Evolutionary conservation across 2,797 vertebrate species (phyloP).

Genomic region (Pseudotriccus pelzelni): DNA sequence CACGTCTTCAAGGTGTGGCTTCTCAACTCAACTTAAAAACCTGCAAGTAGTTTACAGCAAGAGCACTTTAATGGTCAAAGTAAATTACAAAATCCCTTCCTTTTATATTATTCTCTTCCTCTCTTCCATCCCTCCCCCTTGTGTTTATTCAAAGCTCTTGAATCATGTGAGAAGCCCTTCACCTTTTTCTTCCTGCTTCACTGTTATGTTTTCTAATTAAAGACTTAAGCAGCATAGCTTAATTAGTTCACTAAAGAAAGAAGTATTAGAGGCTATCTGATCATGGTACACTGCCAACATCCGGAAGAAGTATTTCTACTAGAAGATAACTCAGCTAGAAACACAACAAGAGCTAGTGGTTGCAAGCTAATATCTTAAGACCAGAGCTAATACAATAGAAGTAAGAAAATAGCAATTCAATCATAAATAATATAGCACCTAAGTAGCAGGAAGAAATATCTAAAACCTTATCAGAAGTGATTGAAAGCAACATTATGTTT

Average conservation of each 20-base stretch:
- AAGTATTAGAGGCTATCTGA: neutral
- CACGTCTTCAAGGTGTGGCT: neutral
- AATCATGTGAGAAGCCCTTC: neutral
- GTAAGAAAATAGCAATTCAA: neutral
- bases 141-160: neutral
- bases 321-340: neutral
- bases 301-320: neutral
- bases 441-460: neutral
- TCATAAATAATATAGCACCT: neutral
- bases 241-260: neutral
- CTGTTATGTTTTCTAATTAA: neutral
- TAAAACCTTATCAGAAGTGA: neutral
- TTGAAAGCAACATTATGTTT: neutral
- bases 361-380: neutral
- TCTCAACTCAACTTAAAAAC: neutral
- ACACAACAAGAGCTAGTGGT: neutral
- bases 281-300: neutral
- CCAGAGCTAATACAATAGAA: neutral
- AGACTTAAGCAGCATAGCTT: neutral
- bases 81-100: neutral
- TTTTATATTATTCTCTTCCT: neutral
- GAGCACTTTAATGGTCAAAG: neutral
- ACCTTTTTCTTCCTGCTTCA: neutral
- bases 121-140: too few relatives aligned
- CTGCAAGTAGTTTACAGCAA: neutral